Percentiles rank a stretch among this genome's conserved stretches.
Evolutionary conservation across 2,797 vertebrate species (phyloP).

Genomic region (Acropternis orthonyx): DNA sequence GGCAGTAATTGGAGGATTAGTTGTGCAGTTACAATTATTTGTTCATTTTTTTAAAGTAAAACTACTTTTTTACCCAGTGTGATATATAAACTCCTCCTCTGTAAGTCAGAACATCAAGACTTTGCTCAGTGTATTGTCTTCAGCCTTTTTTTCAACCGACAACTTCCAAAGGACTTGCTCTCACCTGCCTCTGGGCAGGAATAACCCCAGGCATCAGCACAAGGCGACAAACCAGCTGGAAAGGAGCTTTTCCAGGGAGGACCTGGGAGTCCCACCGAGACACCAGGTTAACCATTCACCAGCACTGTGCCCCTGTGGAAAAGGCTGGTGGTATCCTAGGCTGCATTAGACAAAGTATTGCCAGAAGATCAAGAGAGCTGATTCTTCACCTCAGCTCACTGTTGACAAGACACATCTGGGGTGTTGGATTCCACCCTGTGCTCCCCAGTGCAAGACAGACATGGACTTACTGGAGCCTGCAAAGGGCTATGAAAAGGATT

Average conservation of each 20-base stretch:
- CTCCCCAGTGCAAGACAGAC: background rate
- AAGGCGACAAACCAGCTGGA: background rate
- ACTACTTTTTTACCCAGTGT: background rate
- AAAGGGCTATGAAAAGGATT: background rate
- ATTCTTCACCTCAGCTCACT: background rate
- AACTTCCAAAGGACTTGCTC: background rate
- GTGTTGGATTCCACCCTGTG: background rate
- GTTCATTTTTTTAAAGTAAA: background rate
- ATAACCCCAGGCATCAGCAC: background rate
- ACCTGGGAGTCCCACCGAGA: background rate
- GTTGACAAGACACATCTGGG: fast-evolving
- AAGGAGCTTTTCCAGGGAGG: background rate
- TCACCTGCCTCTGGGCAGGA: background rate
- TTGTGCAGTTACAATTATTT: background rate
- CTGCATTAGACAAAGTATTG: background rate
- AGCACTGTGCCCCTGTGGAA: background rate
- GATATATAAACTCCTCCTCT: background rate
- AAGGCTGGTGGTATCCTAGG: background rate
- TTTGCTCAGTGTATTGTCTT: background rate
- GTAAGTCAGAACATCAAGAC: background rate
- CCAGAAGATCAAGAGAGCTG: background rate
- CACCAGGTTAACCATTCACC: fast-evolving
- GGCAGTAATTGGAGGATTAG: background rate
- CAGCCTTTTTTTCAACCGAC: background rate
- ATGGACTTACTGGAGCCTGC: background rate